Evolutionary conservation across 2,888 invertebrate species (phyloP).

Genomic region (Amiota minor): DNA sequence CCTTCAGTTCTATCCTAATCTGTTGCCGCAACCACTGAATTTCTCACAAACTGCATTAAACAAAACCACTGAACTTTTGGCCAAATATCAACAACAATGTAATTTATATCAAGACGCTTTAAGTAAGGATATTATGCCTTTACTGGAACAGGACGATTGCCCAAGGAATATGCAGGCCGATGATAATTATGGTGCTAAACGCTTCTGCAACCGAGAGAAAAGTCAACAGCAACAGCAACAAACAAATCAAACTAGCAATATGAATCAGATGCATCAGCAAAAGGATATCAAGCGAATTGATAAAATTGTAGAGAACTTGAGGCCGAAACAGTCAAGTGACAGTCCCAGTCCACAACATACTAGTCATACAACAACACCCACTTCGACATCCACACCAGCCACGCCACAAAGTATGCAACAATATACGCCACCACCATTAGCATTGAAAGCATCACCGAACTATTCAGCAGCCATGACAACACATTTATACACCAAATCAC

Average conservation of each 20-base stretch:
- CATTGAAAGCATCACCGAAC: constrained; percentile 55
- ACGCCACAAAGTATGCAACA: constrained; percentile 56
- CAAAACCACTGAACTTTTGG: constrained; percentile 71
- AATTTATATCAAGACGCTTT: constrained; percentile 66
- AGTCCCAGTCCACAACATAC: constrained; percentile 41
- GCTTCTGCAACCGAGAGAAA: constrained; percentile 57
- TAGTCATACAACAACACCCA: constrained; percentile 48
- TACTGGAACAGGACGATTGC: constrained; percentile 21
- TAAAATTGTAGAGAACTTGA: constrained; percentile 72
- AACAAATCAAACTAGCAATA: neutral
- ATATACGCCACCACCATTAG: constrained; percentile 54
- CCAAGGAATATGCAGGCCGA: constrained; percentile 37
- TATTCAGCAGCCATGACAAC: constrained; percentile 41
- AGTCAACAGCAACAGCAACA: constrained; percentile 44
- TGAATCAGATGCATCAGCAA: constrained; percentile 45
- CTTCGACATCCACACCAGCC: constrained; percentile 50
- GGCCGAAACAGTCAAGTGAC: constrained; percentile 54
- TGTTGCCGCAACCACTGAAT: constrained; percentile 72
- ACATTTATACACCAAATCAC: constrained; percentile 52
- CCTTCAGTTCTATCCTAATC: constrained; percentile 72
- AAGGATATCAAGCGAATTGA: constrained; percentile 73
- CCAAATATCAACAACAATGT: constrained; percentile 73
- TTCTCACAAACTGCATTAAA: constrained; percentile 73
- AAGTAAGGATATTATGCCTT: constrained; percentile 23
- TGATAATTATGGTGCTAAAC: constrained; percentile 57